Evolutionary conservation across 2,888 invertebrate species (phyloP).

Genomic region (Cephonodes hylas): DNA sequence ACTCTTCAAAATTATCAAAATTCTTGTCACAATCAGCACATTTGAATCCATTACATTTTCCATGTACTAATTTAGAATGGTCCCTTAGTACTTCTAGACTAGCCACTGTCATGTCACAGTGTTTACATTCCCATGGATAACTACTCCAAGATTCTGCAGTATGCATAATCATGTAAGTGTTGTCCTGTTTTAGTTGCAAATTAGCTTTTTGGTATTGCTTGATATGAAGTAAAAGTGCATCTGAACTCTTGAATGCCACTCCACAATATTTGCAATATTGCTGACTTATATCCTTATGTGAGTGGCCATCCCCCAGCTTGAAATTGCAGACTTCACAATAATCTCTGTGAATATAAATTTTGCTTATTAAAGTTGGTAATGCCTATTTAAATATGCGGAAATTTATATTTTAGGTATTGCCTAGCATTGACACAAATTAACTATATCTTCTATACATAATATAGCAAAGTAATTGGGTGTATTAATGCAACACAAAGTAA

Average conservation of each 20-base stretch:
- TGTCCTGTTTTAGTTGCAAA: not conserved
- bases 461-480: no score
- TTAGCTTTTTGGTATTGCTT: not conserved
- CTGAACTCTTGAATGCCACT: not conserved
- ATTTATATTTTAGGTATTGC: no score
- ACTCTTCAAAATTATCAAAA: not conserved
- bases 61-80: not conserved
- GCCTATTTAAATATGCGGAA: no score
- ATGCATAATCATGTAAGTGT: no score
- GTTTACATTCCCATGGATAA: not conserved
- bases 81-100: not conserved
- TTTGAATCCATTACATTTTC: not conserved
- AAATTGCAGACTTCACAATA: not conserved
- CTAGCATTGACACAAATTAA: no score
- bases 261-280: not conserved
- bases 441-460: no score
- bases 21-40: not conserved
- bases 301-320: not conserved
- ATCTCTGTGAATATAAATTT: not conserved
- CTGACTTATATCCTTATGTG: not conserved
- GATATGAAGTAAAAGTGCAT: not conserved
- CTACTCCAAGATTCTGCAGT: not conserved
- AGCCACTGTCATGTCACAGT: not conserved
- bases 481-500: no score
- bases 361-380: no score